Evolutionary conservation across 2,888 invertebrate species (phyloP).

Genomic region (Drosophila buzzatii): DNA sequence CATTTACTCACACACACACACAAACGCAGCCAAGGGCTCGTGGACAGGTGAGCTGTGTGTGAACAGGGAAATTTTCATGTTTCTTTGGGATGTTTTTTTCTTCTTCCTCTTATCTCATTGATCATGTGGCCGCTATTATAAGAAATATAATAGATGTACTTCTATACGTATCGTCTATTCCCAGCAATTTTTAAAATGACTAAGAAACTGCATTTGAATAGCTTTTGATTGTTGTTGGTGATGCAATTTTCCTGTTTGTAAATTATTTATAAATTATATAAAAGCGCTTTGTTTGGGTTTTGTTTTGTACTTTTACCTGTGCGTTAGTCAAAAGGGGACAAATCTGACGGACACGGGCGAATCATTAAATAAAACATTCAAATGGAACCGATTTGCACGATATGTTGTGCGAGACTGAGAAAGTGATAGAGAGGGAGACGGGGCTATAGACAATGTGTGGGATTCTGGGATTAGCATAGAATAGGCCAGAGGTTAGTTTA

Average conservation of each 20-base stretch:
- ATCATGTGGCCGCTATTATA: slow-evolving; percentile 43
- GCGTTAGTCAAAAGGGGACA: slow-evolving; percentile 33
- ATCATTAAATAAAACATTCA: slow-evolving; percentile 59
- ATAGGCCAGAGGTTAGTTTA: too few relatives aligned
- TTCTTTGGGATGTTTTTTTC: slow-evolving; percentile 32
- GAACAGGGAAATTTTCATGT: slow-evolving; percentile 6
- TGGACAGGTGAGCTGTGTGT: slow-evolving; percentile 40
- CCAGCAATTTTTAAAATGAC: slow-evolving; percentile 42
- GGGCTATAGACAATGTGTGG: not conserved
- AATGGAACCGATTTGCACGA: slow-evolving; percentile 54
- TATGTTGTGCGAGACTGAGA: not conserved
- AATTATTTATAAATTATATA: slow-evolving; percentile 61
- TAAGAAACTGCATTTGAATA: slow-evolving; percentile 35
- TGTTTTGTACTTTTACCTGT: slow-evolving; percentile 2
- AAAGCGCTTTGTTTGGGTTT: slow-evolving; percentile 39
- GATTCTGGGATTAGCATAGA: slow-evolving; percentile 8
- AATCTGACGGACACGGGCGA: slow-evolving; percentile 14
- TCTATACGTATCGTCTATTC: slow-evolving; percentile 23
- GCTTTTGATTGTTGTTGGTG: slow-evolving; percentile 35
- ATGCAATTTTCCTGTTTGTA: slow-evolving; percentile 61
- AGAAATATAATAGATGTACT: not conserved
- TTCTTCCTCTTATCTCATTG: slow-evolving; percentile 1
- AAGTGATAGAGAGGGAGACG: not conserved
- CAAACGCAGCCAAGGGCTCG: slow-evolving; percentile 1
- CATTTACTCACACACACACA: slow-evolving; percentile 4